A percentile compares a stretch with the other conserved stretches of the same genome.
These are phyloP conservation scores for Hystrix brachyura DNA, from an alignment of 2,113 vertebrate genomes.

Conservation along the genomic window DNA sequence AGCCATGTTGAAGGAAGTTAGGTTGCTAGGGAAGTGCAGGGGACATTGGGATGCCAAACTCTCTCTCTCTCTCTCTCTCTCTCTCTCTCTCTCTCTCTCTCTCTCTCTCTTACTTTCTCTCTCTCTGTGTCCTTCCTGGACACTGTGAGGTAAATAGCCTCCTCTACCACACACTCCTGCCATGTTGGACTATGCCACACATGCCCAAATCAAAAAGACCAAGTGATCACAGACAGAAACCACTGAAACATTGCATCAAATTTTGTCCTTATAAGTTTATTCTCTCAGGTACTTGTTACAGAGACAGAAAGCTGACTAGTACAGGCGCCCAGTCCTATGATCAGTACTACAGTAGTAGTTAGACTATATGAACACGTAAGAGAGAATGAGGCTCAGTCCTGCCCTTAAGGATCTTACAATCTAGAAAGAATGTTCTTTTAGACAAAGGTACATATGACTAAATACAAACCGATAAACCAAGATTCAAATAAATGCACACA, in stretches of 20 bases:
- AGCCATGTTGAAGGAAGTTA: not conserved
- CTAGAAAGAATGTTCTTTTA: not conserved
- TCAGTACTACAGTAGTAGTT: not conserved
- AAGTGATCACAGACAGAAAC: not conserved
- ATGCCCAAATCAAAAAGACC: not conserved
- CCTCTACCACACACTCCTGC: not conserved
- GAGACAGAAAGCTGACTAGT: not conserved
- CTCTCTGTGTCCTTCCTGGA: not conserved
- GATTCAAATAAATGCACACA: conserved; percentile 26
- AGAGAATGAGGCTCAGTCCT: not conserved
- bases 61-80: not conserved
- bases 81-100: not conserved
- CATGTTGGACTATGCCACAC: too few species aligned
- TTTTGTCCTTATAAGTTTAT: not conserved
- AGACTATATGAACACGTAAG: not conserved
- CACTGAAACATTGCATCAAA: not conserved
- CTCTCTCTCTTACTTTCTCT: not conserved
- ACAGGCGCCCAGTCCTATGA: not conserved
- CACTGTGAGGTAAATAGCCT: not conserved
- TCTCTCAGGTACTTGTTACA: not conserved
- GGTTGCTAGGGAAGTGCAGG: not conserved
- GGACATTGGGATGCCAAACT: not conserved
- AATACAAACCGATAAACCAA: conserved; percentile 7
- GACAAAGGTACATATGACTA: not conserved
- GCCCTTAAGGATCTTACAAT: not conserved